Percentiles rank a stretch among this genome's conserved stretches.
phyloP scores from a whole-genome alignment of 2,113 vertebrate genomes.

The Labeo rohita region DNA sequence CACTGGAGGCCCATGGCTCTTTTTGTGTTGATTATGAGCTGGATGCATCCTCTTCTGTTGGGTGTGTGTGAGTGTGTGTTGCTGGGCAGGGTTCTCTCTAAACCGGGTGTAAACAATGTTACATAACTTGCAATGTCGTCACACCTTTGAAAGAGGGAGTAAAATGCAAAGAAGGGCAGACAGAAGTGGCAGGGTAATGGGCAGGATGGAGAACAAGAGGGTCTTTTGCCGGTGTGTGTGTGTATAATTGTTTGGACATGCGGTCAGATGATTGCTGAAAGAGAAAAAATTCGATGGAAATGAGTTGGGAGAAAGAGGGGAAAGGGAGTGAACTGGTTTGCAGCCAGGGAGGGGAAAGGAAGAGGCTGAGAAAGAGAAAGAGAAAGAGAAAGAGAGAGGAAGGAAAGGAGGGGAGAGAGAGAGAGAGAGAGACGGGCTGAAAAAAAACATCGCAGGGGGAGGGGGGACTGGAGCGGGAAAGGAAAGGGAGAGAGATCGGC shows the following conservation, averaged over 20 bases:
- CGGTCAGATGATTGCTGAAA: not conserved
- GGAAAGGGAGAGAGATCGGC: conserved; percentile 49
- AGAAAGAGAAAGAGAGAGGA: conserved; percentile 31
- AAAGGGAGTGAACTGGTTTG: conserved; percentile 41
- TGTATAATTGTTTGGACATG: conserved; percentile 7
- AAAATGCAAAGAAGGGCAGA: conserved; percentile 27
- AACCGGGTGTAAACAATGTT: conserved; percentile 75
- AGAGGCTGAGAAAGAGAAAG: conserved; percentile 24
- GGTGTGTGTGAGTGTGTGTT: conserved; percentile 61
- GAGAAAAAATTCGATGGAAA: conserved; percentile 12
- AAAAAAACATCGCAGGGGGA: conserved; percentile 38
- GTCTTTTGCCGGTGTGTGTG: conserved; percentile 25
- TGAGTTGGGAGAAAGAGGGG: conserved; percentile 9
- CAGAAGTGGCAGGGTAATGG: conserved; percentile 20
- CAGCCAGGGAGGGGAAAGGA: conserved; percentile 29
- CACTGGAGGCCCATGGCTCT: conserved; percentile 44
- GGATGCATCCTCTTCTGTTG: conserved; percentile 49
- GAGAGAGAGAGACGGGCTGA: conserved; percentile 37
- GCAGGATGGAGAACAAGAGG: conserved; percentile 37
- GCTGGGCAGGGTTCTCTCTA: conserved; percentile 71
- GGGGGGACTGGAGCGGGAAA: conserved; percentile 46
- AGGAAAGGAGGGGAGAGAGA: conserved; percentile 50
- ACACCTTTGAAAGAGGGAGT: conserved; percentile 61
- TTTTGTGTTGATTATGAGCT: conserved; percentile 50
- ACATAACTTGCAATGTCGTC: conserved; percentile 68